Conservation (phyloP, 1,140 invertebrate species). For the Temnothorax curvispinosus region DNA sequence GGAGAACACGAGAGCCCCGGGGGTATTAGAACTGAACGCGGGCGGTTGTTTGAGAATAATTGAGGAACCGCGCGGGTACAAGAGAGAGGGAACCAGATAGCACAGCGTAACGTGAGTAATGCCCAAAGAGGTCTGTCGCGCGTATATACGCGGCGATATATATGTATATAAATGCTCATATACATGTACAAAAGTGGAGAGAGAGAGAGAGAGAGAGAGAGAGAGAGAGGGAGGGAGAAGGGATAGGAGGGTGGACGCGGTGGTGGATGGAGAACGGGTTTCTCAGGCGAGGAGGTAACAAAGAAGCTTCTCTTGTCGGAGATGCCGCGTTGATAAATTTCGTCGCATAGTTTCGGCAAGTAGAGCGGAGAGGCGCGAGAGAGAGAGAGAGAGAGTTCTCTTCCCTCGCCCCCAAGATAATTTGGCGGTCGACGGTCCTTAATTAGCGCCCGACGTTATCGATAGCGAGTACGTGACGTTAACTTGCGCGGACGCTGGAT, state of each 20-base stretch:
- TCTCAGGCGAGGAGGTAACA: constrained; percentile 30
- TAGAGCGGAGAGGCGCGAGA: constrained; percentile 11
- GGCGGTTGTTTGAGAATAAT: constrained; percentile 81
- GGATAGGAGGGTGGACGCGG: neutral
- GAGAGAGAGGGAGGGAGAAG: neutral
- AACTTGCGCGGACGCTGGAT: neutral
- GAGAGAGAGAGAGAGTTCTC: neutral
- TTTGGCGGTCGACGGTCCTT: constrained; percentile 52
- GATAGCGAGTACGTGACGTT: constrained; percentile 40
- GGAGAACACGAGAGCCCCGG: constrained; percentile 51
- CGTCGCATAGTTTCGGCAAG: constrained; percentile 51
- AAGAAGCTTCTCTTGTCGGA: constrained; percentile 46
- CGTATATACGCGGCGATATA: constrained; percentile 8
- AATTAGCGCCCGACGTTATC: constrained; percentile 48
- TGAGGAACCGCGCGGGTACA: constrained; percentile 71
- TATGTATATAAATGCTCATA: constrained; percentile 29
- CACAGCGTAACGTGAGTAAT: constrained; percentile 69
- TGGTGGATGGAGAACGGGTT: neutral
- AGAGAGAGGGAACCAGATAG: constrained; percentile 56
- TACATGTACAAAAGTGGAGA: neutral
- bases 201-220: neutral
- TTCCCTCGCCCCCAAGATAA: constrained; percentile 22
- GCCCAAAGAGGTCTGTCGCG: constrained; percentile 65
- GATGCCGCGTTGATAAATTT: constrained; percentile 53
- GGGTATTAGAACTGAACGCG: constrained; percentile 78